Evolutionary conservation across 1,140 invertebrate species (phyloP), one percentile per base, ranked within the genome.

Genomic region (Pseudomyrmex sp.): DNA sequence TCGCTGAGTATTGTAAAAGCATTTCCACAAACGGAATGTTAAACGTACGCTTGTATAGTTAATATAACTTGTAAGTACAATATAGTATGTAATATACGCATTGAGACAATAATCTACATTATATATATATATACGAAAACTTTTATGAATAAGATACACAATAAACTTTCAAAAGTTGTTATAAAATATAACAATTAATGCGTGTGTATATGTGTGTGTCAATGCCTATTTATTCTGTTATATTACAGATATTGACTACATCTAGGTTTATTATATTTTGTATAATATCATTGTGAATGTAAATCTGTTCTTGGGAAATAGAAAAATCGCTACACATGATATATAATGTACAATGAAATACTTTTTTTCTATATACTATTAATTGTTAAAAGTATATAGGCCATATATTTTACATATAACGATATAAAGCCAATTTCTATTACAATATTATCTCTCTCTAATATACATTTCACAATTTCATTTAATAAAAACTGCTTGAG

Each of bases 121-220:
- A 35, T 35, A 18, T 18, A 35, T 35, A 7, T 35, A 35, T 35
- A 35, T 35, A 35, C 35, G 35, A 26, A 44, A 72, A 70, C 26
- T 48, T 23, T 44, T 70, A 80, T 35, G 23, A 13, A 46, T 80
- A 70, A 70, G 54, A 13, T 58, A 35, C 72, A 80, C 44, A 20
- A 80, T 70, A 70, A 72, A 80, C n/a, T 80, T 70, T 80, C 48
- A 80, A 80, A 80, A 80, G 23, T 80, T 80, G 23, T 80, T 80
- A 80, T 80, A 80, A 80, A 80, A 80, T 80, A 80, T 80, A 80
- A 80, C 66, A 80, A 80, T 80, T 80, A 80, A 80, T 69, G 76
- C 66, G 15, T 13, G 35, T 35, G 35, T 35, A 35, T 35, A 35
- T 35, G 5, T 35, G 35, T 74, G 44, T 23, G 20, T 70, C 70